These are phyloP conservation scores for Pristis pectinata DNA, from an alignment of 2,797 vertebrate species.

Conservation along the genomic window DNA sequence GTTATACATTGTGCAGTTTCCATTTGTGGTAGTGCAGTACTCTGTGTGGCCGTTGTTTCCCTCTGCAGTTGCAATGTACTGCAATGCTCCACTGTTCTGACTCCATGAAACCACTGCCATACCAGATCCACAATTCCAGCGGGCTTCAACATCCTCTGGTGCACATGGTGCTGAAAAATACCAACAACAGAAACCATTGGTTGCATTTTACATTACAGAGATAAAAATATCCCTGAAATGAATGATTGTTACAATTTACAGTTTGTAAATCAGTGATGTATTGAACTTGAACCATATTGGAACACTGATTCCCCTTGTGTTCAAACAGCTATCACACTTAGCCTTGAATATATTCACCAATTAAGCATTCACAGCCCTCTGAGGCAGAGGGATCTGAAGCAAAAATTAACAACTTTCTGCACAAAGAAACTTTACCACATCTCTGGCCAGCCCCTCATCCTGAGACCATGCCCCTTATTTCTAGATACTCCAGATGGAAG, in stretches of 20 bases:
- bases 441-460: no score
- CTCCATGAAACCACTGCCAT: conserved; percentile 58
- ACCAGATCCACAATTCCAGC: conserved; percentile 51
- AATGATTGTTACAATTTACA: background rate
- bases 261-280: background rate
- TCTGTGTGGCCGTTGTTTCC: conserved; percentile 39
- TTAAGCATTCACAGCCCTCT: no score
- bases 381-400: no score
- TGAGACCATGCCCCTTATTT: no score
- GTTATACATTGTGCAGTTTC: conserved; percentile 44
- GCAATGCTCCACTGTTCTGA: conserved; percentile 43
- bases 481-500: no score
- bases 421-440: no score
- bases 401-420: no score
- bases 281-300: background rate
- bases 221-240: background rate
- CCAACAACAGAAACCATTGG: background rate
- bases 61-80: conserved; percentile 49
- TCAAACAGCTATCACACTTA: no score
- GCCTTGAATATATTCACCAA: no score
- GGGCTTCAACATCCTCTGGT: conserved; percentile 48
- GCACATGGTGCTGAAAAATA: conserved; percentile 58
- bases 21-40: conserved; percentile 43
- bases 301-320: background rate
- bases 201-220: background rate